Conservation (phyloP, 1,140 invertebrate species). For the Pseudomyrmex concolor region DNA sequence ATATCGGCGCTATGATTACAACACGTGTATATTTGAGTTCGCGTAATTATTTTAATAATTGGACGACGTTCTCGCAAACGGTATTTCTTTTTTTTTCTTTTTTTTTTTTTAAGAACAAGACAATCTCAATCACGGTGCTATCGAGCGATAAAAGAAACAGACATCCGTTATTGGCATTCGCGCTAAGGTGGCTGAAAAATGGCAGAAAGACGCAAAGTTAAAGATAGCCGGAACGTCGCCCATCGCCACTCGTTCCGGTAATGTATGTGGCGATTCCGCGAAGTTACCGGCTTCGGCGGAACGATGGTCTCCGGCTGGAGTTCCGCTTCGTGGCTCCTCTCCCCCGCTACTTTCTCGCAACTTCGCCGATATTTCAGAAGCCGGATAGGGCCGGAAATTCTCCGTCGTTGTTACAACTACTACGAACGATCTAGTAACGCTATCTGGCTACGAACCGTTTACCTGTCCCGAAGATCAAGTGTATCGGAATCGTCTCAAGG, state of each 20-base stretch:
- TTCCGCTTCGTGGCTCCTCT: slow-evolving; percentile 68
- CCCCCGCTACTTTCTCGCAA: slow-evolving; percentile 76
- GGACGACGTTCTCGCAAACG: too few species aligned
- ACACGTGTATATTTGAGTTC: too few species aligned
- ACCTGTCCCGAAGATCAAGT: slow-evolving; percentile 72
- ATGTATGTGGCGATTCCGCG: slow-evolving; percentile 83
- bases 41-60: too few species aligned
- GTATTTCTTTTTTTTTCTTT: too few species aligned
- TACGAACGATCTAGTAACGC: slow-evolving; percentile 73
- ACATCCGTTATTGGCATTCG: slow-evolving; percentile 35
- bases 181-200: slow-evolving; percentile 70
- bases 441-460: slow-evolving; percentile 74
- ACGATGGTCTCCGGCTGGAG: slow-evolving; percentile 79
- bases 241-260: slow-evolving; percentile 73
- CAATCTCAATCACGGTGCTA: slow-evolving; percentile 12
- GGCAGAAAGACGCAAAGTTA: slow-evolving; percentile 70
- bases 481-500: slow-evolving; percentile 64
- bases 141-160: background rate
- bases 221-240: slow-evolving; percentile 72
- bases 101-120: background rate
- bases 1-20: too few species aligned
- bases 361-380: slow-evolving; percentile 82
- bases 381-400: slow-evolving; percentile 64
- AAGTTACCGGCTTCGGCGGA: slow-evolving; percentile 79
- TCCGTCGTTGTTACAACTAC: slow-evolving; percentile 65